A percentile compares a stretch with the other conserved stretches of the same genome.
These are phyloP conservation scores for Pasiphila rectangulata DNA, from an alignment of 2,888 invertebrate species.

Conservation along the genomic window DNA sequence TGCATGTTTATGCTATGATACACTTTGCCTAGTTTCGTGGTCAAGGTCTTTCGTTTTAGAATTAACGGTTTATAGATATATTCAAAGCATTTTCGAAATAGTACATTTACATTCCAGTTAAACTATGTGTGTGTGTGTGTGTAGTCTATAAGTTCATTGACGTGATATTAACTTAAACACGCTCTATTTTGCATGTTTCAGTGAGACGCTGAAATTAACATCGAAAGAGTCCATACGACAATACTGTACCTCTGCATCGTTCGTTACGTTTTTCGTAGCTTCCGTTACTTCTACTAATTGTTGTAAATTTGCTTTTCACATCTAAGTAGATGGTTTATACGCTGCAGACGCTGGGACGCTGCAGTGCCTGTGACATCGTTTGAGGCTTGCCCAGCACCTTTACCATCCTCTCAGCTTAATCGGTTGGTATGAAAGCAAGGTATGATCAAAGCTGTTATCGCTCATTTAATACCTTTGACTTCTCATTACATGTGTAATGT, in stretches of 20 bases:
- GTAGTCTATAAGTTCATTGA: constrained; percentile 20
- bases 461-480: constrained; percentile 5
- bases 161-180: constrained; percentile 12
- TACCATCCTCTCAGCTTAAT: no score
- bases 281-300: background rate
- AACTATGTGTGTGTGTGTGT: constrained; percentile 22
- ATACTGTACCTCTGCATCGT: no score
- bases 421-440: no score
- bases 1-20: background rate
- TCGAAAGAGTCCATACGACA: background rate
- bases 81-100: constrained; percentile 31
- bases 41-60: constrained; percentile 23
- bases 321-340: no score
- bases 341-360: no score
- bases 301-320: constrained; percentile 4
- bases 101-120: constrained; percentile 42
- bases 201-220: background rate
- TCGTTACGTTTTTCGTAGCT: background rate
- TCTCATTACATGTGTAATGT: constrained; percentile 13
- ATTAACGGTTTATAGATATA: constrained; percentile 21
- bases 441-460: no score
- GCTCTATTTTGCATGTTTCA: constrained; percentile 1
- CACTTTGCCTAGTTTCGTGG: constrained; percentile 16
- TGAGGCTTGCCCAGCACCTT: no score
- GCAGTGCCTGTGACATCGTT: no score